A percentile compares a stretch with the other conserved stretches of the same genome.
Conservation (phyloP, 2,797 vertebrate genomes). For the Micromesistius poutassou region DNA sequence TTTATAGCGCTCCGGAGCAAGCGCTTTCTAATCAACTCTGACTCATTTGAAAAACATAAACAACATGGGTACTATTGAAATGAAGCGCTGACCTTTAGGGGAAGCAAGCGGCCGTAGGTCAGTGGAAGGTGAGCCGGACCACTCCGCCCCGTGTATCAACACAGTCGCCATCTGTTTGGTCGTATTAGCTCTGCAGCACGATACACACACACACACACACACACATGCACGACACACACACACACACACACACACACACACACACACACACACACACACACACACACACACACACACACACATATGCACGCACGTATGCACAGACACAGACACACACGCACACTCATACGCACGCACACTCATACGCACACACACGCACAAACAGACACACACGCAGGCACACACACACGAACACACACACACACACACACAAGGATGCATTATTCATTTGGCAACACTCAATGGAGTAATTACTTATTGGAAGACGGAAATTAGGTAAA, state of each 20-base stretch:
- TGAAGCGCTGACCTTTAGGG: conserved; percentile 25
- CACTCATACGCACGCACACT: no score
- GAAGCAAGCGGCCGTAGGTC: conserved; percentile 8
- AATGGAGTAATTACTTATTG: conserved; percentile 3
- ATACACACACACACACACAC: neutral
- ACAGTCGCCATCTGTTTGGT: neutral
- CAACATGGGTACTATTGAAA: conserved; percentile 30
- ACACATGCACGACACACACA: no score
- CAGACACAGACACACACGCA: no score
- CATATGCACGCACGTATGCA: no score
- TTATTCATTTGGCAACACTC: conserved; percentile 1
- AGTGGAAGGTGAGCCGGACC: conserved; percentile 13
- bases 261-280: no score
- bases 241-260: no score
- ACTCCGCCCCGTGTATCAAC: conserved; percentile 1
- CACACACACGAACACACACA: neutral
- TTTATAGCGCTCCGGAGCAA: neutral
- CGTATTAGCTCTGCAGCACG: neutral
- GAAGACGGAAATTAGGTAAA: neutral
- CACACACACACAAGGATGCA: neutral
- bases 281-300: no score
- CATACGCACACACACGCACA: neutral
- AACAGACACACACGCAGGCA: neutral
- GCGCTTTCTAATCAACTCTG: conserved; percentile 30
- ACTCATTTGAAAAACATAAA: conserved; percentile 3